phyloP scores from a whole-genome alignment of 2,113 vertebrate genomes.

The Megalops atlanticus region DNA sequence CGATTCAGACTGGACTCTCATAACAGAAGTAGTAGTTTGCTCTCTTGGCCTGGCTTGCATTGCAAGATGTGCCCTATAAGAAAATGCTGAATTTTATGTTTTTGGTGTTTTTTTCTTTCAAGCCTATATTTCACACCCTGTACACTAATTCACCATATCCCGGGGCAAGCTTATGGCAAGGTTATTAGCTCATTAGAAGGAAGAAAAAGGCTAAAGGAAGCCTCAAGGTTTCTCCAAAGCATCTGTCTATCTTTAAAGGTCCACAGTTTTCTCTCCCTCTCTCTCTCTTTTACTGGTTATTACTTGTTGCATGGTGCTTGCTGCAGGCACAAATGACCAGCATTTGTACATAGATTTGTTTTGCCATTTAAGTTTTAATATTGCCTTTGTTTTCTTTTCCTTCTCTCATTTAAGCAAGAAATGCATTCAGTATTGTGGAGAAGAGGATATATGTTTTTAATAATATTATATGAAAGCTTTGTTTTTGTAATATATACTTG shows the following conservation, averaged over 20 bases:
- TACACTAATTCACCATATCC: slow-evolving; percentile 34
- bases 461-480: neutral
- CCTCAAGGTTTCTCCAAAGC: slow-evolving; percentile 24
- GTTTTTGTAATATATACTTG: neutral
- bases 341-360: slow-evolving; percentile 12
- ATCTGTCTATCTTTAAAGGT: neutral
- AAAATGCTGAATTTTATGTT: neutral
- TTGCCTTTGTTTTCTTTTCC: neutral
- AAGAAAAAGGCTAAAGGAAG: slow-evolving; percentile 34
- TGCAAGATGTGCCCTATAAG: neutral
- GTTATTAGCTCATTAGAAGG: slow-evolving; percentile 41
- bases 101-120: neutral
- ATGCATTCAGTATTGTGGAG: neutral
- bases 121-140: slow-evolving; percentile 12
- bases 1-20: too few species aligned
- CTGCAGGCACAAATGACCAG: slow-evolving; percentile 14
- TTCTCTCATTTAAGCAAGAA: neutral
- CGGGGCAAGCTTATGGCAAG: slow-evolving; percentile 40
- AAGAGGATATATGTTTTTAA: neutral
- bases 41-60: too few species aligned
- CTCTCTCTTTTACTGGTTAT: neutral
- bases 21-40: too few species aligned
- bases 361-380: slow-evolving; percentile 19
- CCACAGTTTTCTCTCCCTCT: slow-evolving; percentile 13
- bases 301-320: slow-evolving; percentile 21